These are phyloP conservation scores for Aleiodes sp. DNA, from an alignment of 1,140 invertebrate species.

Conservation along the genomic window DNA sequence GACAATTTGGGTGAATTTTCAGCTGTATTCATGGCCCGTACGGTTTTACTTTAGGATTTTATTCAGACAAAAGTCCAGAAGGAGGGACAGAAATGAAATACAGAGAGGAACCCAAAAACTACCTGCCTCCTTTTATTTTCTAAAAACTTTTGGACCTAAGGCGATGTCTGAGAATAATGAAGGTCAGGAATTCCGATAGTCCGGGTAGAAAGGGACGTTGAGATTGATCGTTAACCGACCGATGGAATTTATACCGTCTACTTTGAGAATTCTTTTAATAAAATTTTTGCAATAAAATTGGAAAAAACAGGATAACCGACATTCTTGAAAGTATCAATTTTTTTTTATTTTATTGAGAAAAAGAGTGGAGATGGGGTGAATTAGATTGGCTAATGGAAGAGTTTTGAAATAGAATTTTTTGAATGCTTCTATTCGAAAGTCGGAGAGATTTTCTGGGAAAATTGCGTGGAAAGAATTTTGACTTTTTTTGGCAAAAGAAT, in stretches of 20 bases:
- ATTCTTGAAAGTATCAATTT: no score
- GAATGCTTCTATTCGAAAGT: no score
- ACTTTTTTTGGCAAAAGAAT: no score
- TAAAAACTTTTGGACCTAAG: neutral
- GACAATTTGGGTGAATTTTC: neutral
- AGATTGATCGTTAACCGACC: constrained; percentile 46
- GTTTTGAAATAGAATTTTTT: no score
- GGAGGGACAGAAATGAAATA: no score
- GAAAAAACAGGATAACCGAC: no score
- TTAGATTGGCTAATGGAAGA: no score
- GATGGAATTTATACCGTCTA: constrained; percentile 27
- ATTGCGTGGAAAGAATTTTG: no score
- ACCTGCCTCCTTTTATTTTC: neutral
- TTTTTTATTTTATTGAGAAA: no score
- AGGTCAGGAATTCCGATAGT: constrained; percentile 35
- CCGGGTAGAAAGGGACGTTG: constrained; percentile 9
- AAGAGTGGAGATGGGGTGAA: no score
- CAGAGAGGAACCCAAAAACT: neutral
- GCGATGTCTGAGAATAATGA: constrained; percentile 31
- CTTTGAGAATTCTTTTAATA: neutral
- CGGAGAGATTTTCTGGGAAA: no score
- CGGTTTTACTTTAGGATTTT: neutral
- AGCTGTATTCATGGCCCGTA: neutral
- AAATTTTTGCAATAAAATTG: neutral
- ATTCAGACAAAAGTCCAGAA: constrained; percentile 2